Evolutionary conservation across 1,140 invertebrate genomes (phyloP), one percentile per base, ranked within the genome.

Genomic region (Drosophila arawakana): DNA sequence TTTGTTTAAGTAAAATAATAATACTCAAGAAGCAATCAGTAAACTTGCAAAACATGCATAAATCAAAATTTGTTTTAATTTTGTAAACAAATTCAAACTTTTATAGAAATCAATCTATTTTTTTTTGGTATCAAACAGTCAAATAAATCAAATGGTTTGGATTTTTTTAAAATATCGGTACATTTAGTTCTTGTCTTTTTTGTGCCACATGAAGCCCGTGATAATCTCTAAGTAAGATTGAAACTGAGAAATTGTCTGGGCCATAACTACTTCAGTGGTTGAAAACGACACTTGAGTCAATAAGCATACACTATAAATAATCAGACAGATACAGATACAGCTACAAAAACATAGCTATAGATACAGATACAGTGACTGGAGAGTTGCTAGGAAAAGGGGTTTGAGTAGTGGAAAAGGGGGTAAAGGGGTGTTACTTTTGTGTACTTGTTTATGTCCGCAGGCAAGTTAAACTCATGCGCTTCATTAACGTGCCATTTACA

Each of bases 231-330:
- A 13, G 7, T 9, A 13, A 61, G 44, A 30, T 11, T 21, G 62
- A 25, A 35, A 43, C 34, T 46, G 55, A 39, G 30, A 30, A 43
- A 43, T 54, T 57, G 37, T 59, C 43, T 60, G 55, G 25, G 55
- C 55, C 41, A 30, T 57, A 67, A 88, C 84, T 88, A 89, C 84
- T 88, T 88, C 84, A 88, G 84, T 88, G 84, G 84, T 84, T 74
- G 81, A 89, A 89, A 88, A 89, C 84, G 84, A 81, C 84, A 88
- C 84, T 88, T 84, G 84, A 88, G 84, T 89, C 77, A 80, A 88
- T 80, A 73, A 73, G 46, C 65, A 41, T 34, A 55, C 65, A 44
- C 61, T 74, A 60, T 49, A 44, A 70, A 65, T 58, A 69, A 13
- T 52, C 72, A 68, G 58, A 62, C 34, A 57, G 39, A 44, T 35